These are phyloP conservation scores for Autographa gamma DNA, from an alignment of 2,888 invertebrate species.

Conservation along the genomic window DNA sequence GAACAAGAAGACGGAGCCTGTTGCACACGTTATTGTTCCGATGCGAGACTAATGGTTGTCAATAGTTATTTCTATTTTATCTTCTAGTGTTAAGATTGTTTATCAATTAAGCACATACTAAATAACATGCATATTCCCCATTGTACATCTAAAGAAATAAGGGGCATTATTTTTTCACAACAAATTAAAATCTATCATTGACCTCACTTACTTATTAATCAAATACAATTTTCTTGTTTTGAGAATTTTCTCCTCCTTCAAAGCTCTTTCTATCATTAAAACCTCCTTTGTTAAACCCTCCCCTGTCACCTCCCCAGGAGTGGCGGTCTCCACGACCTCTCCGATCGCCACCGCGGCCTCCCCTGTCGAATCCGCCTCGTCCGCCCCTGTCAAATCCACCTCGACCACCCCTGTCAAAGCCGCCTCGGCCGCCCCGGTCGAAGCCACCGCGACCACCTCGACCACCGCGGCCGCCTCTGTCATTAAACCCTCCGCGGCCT, in stretches of 20 bases:
- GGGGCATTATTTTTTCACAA: neutral
- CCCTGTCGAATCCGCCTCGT: conserved; percentile 66
- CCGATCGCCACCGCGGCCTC: conserved; percentile 70
- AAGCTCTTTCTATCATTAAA: conserved; percentile 91
- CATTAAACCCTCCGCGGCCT: conserved; percentile 70
- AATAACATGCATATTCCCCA: no score
- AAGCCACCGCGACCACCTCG: conserved; percentile 72
- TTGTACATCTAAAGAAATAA: neutral
- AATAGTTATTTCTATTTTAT: no score
- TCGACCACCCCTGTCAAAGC: conserved; percentile 71
- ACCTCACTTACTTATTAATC: conserved; percentile 86
- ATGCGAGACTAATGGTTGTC: no score
- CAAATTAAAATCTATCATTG: conserved; percentile 1
- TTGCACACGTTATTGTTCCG: no score
- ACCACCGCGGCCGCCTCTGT: conserved; percentile 67
- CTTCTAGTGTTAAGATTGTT: no score
- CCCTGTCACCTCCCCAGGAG: conserved; percentile 83
- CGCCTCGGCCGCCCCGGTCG: conserved; percentile 74
- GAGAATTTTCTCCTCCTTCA: conserved; percentile 85
- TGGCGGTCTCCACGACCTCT: conserved; percentile 79
- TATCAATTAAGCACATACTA: no score
- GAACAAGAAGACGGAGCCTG: no score
- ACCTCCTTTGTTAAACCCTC: conserved; percentile 84
- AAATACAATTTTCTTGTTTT: conserved; percentile 94
- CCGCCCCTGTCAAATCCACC: conserved; percentile 67